Evolutionary conservation across 2,888 invertebrate species (phyloP).

Genomic region (Lasioglossum lativentre): DNA sequence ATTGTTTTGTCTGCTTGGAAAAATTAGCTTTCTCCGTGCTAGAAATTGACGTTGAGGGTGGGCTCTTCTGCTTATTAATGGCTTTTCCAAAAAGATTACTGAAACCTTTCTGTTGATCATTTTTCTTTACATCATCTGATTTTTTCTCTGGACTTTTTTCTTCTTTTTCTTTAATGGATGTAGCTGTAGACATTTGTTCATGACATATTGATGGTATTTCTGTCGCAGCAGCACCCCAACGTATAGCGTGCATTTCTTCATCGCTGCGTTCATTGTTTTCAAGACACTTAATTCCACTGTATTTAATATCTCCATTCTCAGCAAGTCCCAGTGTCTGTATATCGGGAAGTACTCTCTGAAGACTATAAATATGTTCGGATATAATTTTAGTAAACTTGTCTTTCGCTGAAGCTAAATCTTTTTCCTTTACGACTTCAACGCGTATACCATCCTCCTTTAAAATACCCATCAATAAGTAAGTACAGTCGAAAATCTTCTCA

Average conservation of each 20-base stretch:
- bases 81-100: constrained; percentile 77
- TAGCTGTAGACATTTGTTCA: constrained; percentile 12
- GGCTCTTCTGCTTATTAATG: constrained; percentile 57
- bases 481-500: constrained; percentile 75
- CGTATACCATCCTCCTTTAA: constrained; percentile 77
- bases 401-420: constrained; percentile 76
- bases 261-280: constrained; percentile 64
- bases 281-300: constrained; percentile 78
- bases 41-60: constrained; percentile 3
- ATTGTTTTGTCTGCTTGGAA: constrained; percentile 15
- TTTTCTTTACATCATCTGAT: constrained; percentile 60
- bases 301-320: constrained; percentile 76
- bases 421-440: constrained; percentile 81
- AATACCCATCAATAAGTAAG: constrained; percentile 81
- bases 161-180: constrained; percentile 22
- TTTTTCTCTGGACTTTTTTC: constrained; percentile 58
- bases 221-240: constrained; percentile 68
- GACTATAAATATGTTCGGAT: constrained; percentile 84
- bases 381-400: constrained; percentile 79
- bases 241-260: constrained; percentile 69
- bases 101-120: constrained; percentile 67
- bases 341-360: constrained; percentile 81
- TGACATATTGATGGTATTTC: constrained; percentile 21
- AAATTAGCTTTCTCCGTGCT: background rate
- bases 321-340: constrained; percentile 75